Conservation (phyloP, 2,797 vertebrate genomes). For the Denticeps clupeoides region DNA sequence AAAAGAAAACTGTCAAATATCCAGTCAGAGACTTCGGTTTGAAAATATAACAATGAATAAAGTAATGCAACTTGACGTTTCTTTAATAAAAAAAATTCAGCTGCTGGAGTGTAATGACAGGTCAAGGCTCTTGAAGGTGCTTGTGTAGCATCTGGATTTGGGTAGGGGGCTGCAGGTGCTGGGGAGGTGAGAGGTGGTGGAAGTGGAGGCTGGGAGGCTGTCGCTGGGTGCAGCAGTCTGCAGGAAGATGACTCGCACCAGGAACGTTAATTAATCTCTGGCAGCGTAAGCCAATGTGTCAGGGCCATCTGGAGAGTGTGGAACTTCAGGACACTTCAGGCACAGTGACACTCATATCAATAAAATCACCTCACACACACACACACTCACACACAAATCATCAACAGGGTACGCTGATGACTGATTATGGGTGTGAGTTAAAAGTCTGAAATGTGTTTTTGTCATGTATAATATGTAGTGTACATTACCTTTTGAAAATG, state of each 20-base stretch:
- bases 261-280: conserved; percentile 43
- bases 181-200: conserved; percentile 24
- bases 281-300: conserved; percentile 40
- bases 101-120: conserved; percentile 1
- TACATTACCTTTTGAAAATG: no score
- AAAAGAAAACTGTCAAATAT: no score
- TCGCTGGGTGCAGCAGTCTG: conserved; percentile 26
- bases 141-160: conserved; percentile 11
- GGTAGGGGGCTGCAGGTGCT: conserved; percentile 19
- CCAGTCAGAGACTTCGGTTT: no score
- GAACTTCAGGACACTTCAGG: conserved; percentile 35
- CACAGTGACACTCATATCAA: conserved; percentile 11
- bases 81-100: conserved; percentile 8
- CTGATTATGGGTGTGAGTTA: no score
- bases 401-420: no score
- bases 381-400: background rate
- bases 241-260: conserved; percentile 41
- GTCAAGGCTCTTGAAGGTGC: conserved; percentile 11
- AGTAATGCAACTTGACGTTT: conserved; percentile 7
- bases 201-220: conserved; percentile 7
- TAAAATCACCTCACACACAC: conserved; percentile 1
- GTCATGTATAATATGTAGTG: no score
- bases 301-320: conserved; percentile 40
- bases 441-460: no score
- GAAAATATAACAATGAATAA: no score